Evolutionary conservation across 2,113 vertebrate genomes (phyloP).

Genomic region (Lophotis ruficrista): DNA sequence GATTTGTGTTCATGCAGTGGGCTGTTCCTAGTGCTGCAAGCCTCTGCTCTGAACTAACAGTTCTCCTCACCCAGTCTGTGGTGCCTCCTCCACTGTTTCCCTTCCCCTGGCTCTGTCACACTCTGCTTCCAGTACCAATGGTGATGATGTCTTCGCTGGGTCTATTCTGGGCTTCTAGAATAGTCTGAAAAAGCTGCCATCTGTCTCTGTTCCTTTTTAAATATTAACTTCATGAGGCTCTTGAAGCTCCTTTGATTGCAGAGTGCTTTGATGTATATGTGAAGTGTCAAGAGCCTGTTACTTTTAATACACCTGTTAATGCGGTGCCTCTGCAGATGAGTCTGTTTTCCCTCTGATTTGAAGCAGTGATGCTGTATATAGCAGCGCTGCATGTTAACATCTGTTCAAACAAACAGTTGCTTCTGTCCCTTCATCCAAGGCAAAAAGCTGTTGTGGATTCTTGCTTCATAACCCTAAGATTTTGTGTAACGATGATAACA

Average conservation of each 20-base stretch:
- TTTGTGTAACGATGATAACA: background rate
- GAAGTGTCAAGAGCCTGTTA: background rate
- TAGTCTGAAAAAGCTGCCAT: conserved; percentile 11
- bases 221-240: conserved; percentile 32
- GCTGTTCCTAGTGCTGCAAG: background rate
- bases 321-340: background rate
- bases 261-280: background rate
- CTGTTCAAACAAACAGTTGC: background rate
- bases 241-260: background rate
- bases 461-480: background rate
- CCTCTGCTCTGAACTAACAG: background rate
- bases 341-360: background rate
- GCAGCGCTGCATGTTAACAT: background rate
- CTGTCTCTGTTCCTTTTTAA: conserved; percentile 28
- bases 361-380: background rate
- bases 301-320: background rate
- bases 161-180: conserved; percentile 24
- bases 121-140: background rate
- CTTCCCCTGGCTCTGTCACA: background rate
- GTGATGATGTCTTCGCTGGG: background rate
- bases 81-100: conserved; percentile 12
- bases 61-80: background rate
- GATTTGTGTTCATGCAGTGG: background rate
- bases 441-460: background rate
- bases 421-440: background rate